Evolutionary conservation across 2,888 invertebrate species (phyloP).

Genomic region (Nemoura dubitans): DNA sequence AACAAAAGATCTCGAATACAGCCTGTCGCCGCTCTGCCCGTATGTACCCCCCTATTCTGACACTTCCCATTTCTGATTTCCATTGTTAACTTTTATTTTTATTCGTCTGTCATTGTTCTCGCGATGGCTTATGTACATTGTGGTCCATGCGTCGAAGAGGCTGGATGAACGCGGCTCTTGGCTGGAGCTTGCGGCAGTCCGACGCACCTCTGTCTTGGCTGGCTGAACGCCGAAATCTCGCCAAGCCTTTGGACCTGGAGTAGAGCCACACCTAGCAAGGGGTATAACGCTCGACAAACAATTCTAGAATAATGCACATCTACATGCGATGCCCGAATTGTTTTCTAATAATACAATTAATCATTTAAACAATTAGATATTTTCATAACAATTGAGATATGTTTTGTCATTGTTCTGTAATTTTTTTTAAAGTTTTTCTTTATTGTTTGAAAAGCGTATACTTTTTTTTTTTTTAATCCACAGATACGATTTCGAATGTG

Average conservation of each 20-base stretch:
- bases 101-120: neutral
- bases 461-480: neutral
- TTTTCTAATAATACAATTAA: neutral
- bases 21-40: neutral
- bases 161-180: too few species aligned
- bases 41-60: neutral
- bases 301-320: too few species aligned
- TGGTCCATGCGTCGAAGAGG: neutral
- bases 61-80: conserved; percentile 32
- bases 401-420: neutral
- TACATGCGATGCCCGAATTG: too few species aligned
- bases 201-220: too few species aligned
- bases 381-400: neutral
- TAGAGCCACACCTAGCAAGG: too few species aligned
- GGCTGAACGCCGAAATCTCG: too few species aligned
- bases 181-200: too few species aligned
- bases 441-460: neutral
- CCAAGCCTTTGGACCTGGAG: too few species aligned
- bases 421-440: neutral
- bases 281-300: too few species aligned
- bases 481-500: neutral
- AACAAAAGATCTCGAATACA: neutral
- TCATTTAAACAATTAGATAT: neutral
- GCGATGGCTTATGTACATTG: neutral
- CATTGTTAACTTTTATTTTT: conserved; percentile 8